Base-by-base conservation (phyloP, 2,888 invertebrate species). In the Drosophila siamana region DNA sequence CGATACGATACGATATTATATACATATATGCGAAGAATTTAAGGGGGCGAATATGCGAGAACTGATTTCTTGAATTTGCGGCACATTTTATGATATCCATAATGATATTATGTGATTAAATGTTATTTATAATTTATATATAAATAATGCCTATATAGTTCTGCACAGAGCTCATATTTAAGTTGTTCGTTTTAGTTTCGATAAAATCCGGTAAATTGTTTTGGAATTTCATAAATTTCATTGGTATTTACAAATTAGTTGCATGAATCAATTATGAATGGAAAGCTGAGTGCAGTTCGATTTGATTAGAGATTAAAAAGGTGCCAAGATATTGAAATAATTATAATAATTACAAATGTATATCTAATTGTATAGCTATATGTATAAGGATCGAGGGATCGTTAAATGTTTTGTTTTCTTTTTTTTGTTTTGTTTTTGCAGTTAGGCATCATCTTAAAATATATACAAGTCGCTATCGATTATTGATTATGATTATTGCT, bases 401-500 rank as follows among this genome's bases (percentile, higher is more conserved):
- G 24, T 54, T 54, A 28, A 54, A 54, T 54, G n/a, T 33, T 33
- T 11, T 30, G 9, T 11, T 30, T n/a, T n/a, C n/a, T n/a, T n/a
- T n/a, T n/a, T 11, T 11, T 30, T 41, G 16, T 15, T 48, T 30
- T 56, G 7, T 56, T 38, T 48, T 55, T 33, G 33, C n/a, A n/a
- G 11, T 33, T 33, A 33, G 33, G 36, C 36, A 13, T 62, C 54
- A 47, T 62, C 63, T 78, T 78, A 80, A 80, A 66, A 41, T 80
- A 78, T 81, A 44, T 78, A 86, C 87, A 87, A 68, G 68, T 67
- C 59, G 55, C 61, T 71, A 61, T 15, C 15, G 13, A 66, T 62
- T 65, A 59, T 68, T 63, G 22, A 51, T 51, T 54, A 59, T 36
- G 22, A 44, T 74, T 77, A 61, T 69, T 75, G 75, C 55, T 56